phyloP scores from a whole-genome alignment of 92 coral and sea anemone genomes.

The Micromussa lordhowensis region DNA sequence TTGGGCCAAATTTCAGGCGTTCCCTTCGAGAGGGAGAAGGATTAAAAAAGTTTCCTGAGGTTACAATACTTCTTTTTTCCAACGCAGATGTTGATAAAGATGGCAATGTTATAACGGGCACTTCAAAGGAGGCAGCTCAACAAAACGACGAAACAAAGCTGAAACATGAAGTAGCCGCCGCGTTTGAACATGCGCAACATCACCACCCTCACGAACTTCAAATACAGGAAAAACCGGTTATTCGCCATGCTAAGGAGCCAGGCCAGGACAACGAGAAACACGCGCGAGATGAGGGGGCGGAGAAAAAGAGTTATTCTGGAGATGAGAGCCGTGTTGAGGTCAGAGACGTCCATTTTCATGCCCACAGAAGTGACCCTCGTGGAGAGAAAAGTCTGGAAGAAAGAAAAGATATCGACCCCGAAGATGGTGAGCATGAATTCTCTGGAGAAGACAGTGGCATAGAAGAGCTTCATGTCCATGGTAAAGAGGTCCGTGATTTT shows the following conservation, averaged over 20 bases:
- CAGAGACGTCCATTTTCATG: neutral
- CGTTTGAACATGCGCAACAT: constrained; percentile 19
- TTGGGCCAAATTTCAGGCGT: neutral
- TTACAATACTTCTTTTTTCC: neutral
- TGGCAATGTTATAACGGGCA: neutral
- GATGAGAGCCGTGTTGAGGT: neutral
- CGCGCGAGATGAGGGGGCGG: neutral
- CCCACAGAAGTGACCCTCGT: neutral
- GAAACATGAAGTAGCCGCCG: neutral
- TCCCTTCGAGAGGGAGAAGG: neutral
- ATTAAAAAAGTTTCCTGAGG: neutral
- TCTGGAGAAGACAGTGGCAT: neutral
- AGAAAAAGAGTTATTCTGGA: constrained; percentile 13
- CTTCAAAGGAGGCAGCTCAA: neutral
- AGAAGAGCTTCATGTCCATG: constrained; percentile 9
- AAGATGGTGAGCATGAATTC: constrained; percentile 1
- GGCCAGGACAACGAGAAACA: constrained; percentile 17
- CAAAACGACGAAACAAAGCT: neutral
- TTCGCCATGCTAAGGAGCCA: constrained; percentile 14
- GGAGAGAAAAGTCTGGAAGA: neutral
- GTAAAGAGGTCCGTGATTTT: neutral
- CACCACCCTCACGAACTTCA: constrained; percentile 11
- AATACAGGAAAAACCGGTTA: constrained; percentile 2
- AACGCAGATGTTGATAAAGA: neutral
- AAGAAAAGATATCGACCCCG: neutral